These are phyloP conservation scores for Sula dactylatra DNA, from an alignment of 2,113 vertebrate species.

Conservation along the genomic window DNA sequence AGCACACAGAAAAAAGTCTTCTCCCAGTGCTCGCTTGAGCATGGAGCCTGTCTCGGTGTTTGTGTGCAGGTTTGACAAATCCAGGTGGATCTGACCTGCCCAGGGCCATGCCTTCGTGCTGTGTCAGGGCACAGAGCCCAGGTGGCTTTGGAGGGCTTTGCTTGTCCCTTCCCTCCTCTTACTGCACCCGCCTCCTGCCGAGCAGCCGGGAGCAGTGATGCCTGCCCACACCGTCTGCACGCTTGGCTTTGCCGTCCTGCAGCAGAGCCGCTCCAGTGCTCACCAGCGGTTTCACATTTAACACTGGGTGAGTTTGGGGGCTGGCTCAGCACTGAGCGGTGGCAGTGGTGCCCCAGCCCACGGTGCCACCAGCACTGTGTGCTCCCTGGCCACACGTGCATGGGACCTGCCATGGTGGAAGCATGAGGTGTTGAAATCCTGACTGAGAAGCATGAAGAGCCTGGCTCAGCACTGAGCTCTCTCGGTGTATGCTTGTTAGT, in stretches of 20 bases:
- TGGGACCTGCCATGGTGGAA: fast-evolving
- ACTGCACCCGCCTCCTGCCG: background rate
- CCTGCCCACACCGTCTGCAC: too few relatives aligned
- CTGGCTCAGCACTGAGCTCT: background rate
- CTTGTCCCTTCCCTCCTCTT: background rate
- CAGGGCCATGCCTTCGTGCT: fast-evolving
- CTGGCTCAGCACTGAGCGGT: background rate
- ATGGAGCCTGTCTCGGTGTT: fast-evolving
- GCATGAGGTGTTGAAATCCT: background rate
- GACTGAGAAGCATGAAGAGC: background rate
- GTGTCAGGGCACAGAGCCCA: fast-evolving
- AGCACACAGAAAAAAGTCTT: fast-evolving
- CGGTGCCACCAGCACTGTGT: background rate
- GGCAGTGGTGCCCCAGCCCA: background rate
- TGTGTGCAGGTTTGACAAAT: fast-evolving
- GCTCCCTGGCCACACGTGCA: background rate
- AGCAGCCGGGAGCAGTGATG: background rate
- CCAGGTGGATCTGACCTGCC: background rate
- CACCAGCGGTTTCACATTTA: fast-evolving
- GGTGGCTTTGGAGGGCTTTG: background rate
- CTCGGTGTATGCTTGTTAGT: fast-evolving
- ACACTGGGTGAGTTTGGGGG: fast-evolving
- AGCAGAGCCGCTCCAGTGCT: background rate
- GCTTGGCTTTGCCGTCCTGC: background rate
- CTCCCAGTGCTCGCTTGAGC: fast-evolving